Evolutionary conservation across 1,140 invertebrate species (phyloP), one percentile per base, ranked within the genome.

Genomic region (Harpegnathos saltator): DNA sequence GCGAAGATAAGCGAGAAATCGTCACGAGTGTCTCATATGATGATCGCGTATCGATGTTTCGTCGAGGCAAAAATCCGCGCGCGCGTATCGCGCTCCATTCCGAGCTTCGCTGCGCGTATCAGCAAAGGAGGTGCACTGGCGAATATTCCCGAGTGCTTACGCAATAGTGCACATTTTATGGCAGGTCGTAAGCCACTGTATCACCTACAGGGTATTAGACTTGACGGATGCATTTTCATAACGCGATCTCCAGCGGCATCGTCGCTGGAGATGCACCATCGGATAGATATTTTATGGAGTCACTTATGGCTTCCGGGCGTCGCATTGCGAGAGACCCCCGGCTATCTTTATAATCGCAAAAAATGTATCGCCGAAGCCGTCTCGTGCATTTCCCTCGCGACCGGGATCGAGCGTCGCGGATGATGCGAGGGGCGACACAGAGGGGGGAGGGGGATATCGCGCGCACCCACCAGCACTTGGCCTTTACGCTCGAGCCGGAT

Each of bases 191-290:
- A 85, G 83, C 44, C 78, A 29, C 75, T 72, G 83, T 62, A 83
- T 89, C 85, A 83, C 82, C 85, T 81, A 86, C 89, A 85, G 91
- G 88, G 88, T 88, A 90, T 90, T 89, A 88, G 82, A 87, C 86
- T 85, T 85, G 89, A 91, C 85, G 90, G 86, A 90, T 91, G 90
- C 89, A 91, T 91, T 91, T 91, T 91, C 89, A 91, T 90, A 89
- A 91, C 88, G 78, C 65, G 85, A 78, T 80, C 83, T 78, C 66
- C 15, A 50, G 11, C n/a, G 17, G 26, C 54, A 56, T 56, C 50
- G 61, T 61, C 58, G 22, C 58, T 50, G 14, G 26, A 59, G 84
- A 69, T 84, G 73, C 66, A 63, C 78, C 71, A 75, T 86, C 65
- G 80, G 72, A 77, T 88, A 61, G 83, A 88, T 87, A 85, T 88